Conservation (phyloP, 2,113 vertebrate genomes). For the Vidua macroura region DNA sequence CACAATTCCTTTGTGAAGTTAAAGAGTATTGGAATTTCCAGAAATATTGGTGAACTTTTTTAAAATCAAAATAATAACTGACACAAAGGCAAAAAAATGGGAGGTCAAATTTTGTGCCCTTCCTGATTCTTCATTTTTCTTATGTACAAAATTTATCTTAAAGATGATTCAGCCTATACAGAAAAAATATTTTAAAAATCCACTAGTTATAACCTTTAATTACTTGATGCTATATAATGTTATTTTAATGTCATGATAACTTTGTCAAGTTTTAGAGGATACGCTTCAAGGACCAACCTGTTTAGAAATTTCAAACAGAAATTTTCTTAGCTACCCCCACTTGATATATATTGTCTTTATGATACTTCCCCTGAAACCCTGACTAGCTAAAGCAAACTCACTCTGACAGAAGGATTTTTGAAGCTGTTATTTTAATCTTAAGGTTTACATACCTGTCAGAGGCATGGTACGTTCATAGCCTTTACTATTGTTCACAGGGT, state of each 20-base stretch:
- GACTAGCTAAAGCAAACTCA: constrained; percentile 44
- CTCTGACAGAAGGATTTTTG: constrained; percentile 54
- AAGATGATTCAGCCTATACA: neutral
- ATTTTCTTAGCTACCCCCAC: neutral
- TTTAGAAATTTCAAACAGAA: neutral
- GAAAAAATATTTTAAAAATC: neutral
- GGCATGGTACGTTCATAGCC: constrained; percentile 3
- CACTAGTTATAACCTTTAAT: neutral
- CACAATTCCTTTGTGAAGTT: neutral
- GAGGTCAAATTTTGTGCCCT: neutral
- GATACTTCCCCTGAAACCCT: constrained; percentile 28
- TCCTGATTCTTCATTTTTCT: neutral
- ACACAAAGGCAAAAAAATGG: neutral
- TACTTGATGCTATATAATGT: neutral
- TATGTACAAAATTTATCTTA: neutral
- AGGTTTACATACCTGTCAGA: constrained; percentile 62
- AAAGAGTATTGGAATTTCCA: neutral
- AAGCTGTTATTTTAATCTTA: constrained; percentile 59
- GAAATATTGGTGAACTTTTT: neutral
- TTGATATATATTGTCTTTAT: constrained; percentile 10
- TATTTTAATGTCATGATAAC: neutral
- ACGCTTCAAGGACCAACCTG: neutral
- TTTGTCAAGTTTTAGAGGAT: neutral
- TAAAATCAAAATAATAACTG: neutral
- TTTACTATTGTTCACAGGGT: constrained; percentile 43